Conservation (phyloP, 2,113 vertebrate genomes). For the Pheucticus melanocephalus region DNA sequence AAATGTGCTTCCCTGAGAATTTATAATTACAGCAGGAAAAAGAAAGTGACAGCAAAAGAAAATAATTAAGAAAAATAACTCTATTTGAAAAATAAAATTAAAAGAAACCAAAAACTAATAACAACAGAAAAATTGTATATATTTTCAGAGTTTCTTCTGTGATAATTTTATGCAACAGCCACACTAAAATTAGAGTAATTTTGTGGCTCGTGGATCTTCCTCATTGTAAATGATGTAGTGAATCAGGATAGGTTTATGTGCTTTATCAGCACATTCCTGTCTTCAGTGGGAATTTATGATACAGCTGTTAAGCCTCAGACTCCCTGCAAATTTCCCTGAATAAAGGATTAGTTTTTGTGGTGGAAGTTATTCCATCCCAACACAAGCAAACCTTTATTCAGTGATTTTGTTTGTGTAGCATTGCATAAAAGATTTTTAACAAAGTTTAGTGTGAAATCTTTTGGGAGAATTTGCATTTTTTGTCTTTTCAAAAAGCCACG, state of each 20-base stretch:
- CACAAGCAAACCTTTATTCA: background rate
- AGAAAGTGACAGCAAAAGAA: background rate
- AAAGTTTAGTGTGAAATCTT: background rate
- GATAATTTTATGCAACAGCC: background rate
- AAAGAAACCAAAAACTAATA: background rate
- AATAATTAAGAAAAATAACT: background rate
- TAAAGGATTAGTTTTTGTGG: background rate
- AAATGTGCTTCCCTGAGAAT: background rate
- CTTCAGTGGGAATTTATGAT: background rate
- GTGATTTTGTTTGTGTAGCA: background rate
- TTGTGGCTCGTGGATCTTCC: background rate
- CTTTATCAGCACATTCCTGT: background rate
- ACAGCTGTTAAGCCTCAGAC: background rate
- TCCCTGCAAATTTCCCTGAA: background rate
- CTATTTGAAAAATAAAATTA: too few relatives aligned
- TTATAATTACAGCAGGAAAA: background rate
- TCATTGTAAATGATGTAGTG: background rate
- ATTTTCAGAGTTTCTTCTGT: background rate
- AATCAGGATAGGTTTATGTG: background rate
- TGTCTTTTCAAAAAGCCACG: background rate
- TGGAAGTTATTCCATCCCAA: background rate
- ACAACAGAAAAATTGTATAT: accelerated
- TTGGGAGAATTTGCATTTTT: background rate
- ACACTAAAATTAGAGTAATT: background rate
- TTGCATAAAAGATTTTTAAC: background rate